Evolutionary conservation across 1,140 invertebrate genomes (phyloP), one percentile per base, ranked within the genome.

Genomic region (Cryptotermes secundus): DNA sequence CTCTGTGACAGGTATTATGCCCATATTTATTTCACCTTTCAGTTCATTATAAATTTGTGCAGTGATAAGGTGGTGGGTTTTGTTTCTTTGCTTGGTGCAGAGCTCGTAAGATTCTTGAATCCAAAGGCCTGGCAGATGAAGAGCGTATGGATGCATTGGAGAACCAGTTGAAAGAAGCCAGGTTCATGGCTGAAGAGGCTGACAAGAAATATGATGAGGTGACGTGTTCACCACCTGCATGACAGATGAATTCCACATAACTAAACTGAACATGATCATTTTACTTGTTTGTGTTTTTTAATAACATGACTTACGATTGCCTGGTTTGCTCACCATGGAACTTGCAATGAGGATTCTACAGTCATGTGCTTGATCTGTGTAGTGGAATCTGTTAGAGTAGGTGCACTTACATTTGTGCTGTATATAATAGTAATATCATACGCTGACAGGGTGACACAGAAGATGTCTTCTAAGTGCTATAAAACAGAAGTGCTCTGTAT

Each of bases 151-250:
- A 99, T 90, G 95, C 96, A 89, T 94, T 99, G 90, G 99, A 99
- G 91, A 97, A 97, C 92, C 98, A 99, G 92, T 94, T 99, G 90
- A 99, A 99, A 93, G 99, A 99, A 92, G 98, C 99, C 90, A 95
- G 98, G 91, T 98, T 99, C 95, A 94, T 99, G 90, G 98, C 99
- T 91, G 99, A 99, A 93, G 99, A 99, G 92, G 99, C 99, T 89
- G 99, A 99, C 94, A 97, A 99, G 93, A 99, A 99, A 99, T 99
- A 99, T 93, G 99, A 99, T 96, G 99, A 99, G 98, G 99, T 99
- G 94, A 91, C 89, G 88, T 89, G 24, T 35, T 31, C 45, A 24
- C 80, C 80, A 42, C 84, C 35, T 35, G 80, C 84, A 82, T 82
- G 81, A 82, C 26, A 31, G 80, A 81, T 49, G 45, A 49, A 49